Evolutionary conservation across 1,140 invertebrate species (phyloP).

Genomic region (Arctopsyche grandis): DNA sequence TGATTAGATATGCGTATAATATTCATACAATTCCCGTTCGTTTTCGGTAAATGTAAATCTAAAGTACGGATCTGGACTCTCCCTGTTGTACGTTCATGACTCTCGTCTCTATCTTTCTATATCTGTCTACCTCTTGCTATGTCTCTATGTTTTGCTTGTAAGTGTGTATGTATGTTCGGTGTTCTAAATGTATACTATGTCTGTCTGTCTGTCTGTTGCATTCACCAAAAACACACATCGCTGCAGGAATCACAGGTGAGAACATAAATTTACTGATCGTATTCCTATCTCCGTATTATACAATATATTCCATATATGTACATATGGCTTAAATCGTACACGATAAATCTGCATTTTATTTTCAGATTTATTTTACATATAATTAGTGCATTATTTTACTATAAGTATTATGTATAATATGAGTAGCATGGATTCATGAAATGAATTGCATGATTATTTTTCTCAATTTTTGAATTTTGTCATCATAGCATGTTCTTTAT

Average conservation of each 20-base stretch:
- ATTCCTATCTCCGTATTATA: too few species aligned
- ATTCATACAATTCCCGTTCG: too few species aligned
- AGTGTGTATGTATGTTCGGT: slow-evolving; percentile 50
- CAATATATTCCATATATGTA: not conserved
- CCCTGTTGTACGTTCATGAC: slow-evolving; percentile 14
- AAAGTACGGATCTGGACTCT: slow-evolving; percentile 32
- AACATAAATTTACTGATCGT: slow-evolving; percentile 18
- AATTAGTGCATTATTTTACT: too few species aligned
- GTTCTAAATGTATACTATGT: slow-evolving; percentile 51
- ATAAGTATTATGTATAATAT: too few species aligned
- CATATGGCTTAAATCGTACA: too few species aligned
- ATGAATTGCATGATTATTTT: too few species aligned
- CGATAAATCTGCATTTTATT: too few species aligned
- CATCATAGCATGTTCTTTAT: too few species aligned
- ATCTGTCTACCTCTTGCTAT: slow-evolving; percentile 43
- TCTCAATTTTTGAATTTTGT: too few species aligned
- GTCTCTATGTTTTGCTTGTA: slow-evolving; percentile 51
- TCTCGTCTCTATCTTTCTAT: not conserved
- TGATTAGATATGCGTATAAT: too few species aligned
- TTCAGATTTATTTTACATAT: too few species aligned
- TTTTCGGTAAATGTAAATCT: not conserved
- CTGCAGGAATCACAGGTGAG: slow-evolving; percentile 54
- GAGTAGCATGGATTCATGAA: too few species aligned
- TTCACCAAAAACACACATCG: slow-evolving; percentile 49
- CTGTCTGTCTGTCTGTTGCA: slow-evolving; percentile 53